Conservation (phyloP, 2,113 vertebrate species). For the Collichthys lucidus region DNA sequence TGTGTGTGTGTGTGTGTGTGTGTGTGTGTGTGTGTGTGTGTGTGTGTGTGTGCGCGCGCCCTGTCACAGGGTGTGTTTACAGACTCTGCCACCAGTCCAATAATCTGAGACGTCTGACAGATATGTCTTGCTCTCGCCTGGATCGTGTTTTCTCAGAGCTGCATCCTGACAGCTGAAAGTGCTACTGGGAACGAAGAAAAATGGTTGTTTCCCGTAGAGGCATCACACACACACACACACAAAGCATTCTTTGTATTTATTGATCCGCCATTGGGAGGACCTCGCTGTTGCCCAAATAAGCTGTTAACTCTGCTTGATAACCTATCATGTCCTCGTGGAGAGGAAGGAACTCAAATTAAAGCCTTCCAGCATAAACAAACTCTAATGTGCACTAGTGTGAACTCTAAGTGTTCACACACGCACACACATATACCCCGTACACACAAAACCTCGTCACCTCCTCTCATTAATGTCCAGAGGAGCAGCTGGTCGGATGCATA, state of each 20-base stretch:
- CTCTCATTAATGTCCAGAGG: neutral
- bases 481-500: neutral
- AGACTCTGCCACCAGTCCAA: constrained; percentile 12
- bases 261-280: constrained; percentile 37
- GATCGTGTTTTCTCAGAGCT: constrained; percentile 23
- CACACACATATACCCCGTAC: constrained; percentile 13
- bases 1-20: constrained; percentile 16
- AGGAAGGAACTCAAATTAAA: constrained; percentile 39
- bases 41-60: constrained; percentile 12
- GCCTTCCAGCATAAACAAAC: constrained; percentile 48
- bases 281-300: constrained; percentile 24
- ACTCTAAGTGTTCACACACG: neutral
- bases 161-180: constrained; percentile 22
- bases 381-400: neutral
- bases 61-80: constrained; percentile 5
- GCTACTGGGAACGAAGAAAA: constrained; percentile 2
- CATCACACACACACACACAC: neutral
- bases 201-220: neutral
- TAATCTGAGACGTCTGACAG: constrained; percentile 10
- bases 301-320: constrained; percentile 37
- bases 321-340: neutral
- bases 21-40: constrained; percentile 2
- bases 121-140: constrained; percentile 12
- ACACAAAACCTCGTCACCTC: neutral
- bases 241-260: constrained; percentile 11